Base-by-base conservation (phyloP, 2,888 invertebrate species). In the Dynastes tityus region DNA sequence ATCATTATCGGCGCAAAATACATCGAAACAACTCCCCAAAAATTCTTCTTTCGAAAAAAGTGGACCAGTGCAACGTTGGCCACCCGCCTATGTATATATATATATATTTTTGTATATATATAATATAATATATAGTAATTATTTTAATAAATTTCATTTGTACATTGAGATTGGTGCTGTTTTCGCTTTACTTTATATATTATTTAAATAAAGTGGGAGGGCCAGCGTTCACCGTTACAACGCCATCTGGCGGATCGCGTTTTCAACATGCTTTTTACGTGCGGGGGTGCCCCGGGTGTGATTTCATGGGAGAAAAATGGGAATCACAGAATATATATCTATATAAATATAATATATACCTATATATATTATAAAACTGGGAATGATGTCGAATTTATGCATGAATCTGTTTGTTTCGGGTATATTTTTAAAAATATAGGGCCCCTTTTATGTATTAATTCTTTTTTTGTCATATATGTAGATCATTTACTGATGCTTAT, bases 251-350 rank as follows among this genome's bases (percentile, higher is more conserved):
- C 51, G 51, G 27, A 51, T 51, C 27, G 27, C 29, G 68, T 51
- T 49, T 55, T 55, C 8, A 37, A 68, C 68, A 51, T 51, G 68
- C 68, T 51, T 8, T 51, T 61, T 49, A 55, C 58, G 70, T 68
- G 70, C 67, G 65, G 37, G 76, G 55, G 64, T 64, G 65, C 65
- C 67, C 67, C 55, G 76, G 51, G 65, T 76, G 76, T 65, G 51
- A 29, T 37, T 40, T 37, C 11, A 22, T 67, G 77, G 73, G 78
- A 63, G 45, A 61, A 68, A 58, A 73, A 82, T 82, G 81, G 81
- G 82, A 84, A 84, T 84, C 84, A 84, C 84, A 84, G 84, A 73
- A 73, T 73, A 73, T 73, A 73, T 73, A 55, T 73, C 55, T 73
- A 73, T 58, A 73, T 73, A 73, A 58, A 71, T 55, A 73, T 73